Base-by-base conservation (phyloP, 2,888 invertebrate genomes). In the Eulithis prunata region DNA sequence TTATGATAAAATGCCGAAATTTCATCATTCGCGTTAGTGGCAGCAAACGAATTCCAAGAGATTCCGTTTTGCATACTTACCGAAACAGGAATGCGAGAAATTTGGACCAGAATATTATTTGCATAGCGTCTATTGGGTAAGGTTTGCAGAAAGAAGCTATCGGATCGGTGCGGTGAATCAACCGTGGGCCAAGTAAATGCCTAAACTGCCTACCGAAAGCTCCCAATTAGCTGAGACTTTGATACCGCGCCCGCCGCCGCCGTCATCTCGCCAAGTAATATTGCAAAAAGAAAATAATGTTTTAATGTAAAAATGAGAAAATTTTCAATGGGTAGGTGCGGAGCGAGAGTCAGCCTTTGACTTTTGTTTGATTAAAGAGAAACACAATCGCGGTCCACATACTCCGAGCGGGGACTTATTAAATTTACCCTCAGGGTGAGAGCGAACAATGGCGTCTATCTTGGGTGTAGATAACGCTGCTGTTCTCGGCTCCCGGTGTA, bases 171-270 rank as follows among this genome's bases (percentile, higher is more conserved):
- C 75, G 77, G 83, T 86, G 21, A 21, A 85, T 90, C 86, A 88
- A 87, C 21, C 21, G 21, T 21, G 21, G 21, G 21, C 21, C 21
- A 88, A 89, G 83, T 89, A 83, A 80, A 90, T 85, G 81, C 82
- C 82, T 81, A 75, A 79, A 90, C 89, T 85, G 82, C 82, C 82
- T 81, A 75, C 80, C 86, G 84, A 91, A 91, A 90, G 88, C 89
- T 86, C 83, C 89, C 88, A 92, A 92, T 91, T 90, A 92, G 89
- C 88, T 75, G 76, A 84, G 87, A 89, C 87, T 90, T 89, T 86
- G 87, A 86, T 21, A 21, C 21, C 21, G 21, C 21, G 21, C 21
- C 21, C 21, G 21, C 21, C 21, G 85, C 85, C 79, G 77, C 32
- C 43, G 21, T 77, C 81, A 77, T 77, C 79, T 80, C 78, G 79